These are phyloP conservation scores for Luffia ferchaultella DNA, from an alignment of 2,888 invertebrate genomes.

Conservation along the genomic window DNA sequence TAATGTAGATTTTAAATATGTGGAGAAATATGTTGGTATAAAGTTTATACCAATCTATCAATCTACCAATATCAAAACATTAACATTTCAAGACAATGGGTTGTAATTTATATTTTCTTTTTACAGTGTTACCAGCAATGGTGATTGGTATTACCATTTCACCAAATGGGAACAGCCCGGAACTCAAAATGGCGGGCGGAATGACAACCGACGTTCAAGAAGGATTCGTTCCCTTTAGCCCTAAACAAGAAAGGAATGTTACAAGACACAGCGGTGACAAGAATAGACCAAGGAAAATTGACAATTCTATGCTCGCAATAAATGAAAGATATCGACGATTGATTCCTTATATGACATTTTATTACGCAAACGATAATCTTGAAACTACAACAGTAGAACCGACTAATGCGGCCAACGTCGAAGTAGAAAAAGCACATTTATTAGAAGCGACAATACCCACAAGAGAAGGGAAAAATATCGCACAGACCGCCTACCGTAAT, in stretches of 20 bases:
- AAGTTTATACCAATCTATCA: too few relatives aligned
- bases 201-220: constrained; percentile 40
- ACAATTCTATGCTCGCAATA: constrained; percentile 46
- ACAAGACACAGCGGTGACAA: constrained; percentile 24
- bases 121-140: constrained; percentile 47
- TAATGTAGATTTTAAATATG: too few relatives aligned
- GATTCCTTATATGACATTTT: constrained; percentile 86
- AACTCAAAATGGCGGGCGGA: constrained; percentile 47
- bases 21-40: too few relatives aligned
- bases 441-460: constrained; percentile 27
- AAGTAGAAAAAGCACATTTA: constrained; percentile 51
- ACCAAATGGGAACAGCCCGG: constrained; percentile 59
- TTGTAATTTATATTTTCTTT: too few relatives aligned
- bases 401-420: constrained; percentile 32
- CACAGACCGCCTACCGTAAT: constrained; percentile 34
- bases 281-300: constrained; percentile 23
- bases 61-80: too few relatives aligned
- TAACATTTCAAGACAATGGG: too few relatives aligned
- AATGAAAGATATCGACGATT: constrained; percentile 78
- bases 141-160: constrained; percentile 49
- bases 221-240: constrained; percentile 32
- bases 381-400: constrained; percentile 40
- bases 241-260: constrained; percentile 12
- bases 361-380: constrained; percentile 68
- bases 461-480: constrained; percentile 40